These are phyloP conservation scores for Haliclona indistincta DNA, from an alignment of 37 sponge, comb jelly and placozoan genomes.

Conservation along the genomic window DNA sequence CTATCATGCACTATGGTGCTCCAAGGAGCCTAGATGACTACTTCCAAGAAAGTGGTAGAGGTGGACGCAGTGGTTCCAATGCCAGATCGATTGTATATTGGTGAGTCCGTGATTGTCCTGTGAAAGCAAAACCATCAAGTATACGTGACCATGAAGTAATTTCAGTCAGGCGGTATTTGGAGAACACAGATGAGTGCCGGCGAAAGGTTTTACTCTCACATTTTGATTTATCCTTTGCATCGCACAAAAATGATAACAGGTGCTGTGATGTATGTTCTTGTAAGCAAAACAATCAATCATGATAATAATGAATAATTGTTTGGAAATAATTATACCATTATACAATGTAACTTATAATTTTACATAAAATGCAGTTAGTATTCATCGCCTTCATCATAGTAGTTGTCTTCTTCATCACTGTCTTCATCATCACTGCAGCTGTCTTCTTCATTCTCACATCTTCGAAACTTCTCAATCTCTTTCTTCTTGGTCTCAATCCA, in stretches of 20 bases:
- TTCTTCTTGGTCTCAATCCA: not conserved
- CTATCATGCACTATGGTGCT: constrained; percentile 49
- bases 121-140: not conserved
- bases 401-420: too few species aligned
- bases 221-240: constrained; percentile 12
- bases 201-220: not conserved
- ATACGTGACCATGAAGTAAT: constrained; percentile 1
- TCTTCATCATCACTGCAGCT: too few species aligned
- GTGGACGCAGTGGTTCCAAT: constrained; percentile 16
- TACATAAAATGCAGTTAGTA: too few species aligned
- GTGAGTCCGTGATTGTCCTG: constrained; percentile 27
- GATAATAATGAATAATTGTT: too few species aligned
- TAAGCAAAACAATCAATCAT: too few species aligned
- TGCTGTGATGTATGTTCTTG: not conserved
- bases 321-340: too few species aligned
- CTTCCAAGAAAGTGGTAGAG: constrained; percentile 45
- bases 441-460: too few species aligned
- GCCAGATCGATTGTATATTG: constrained; percentile 39
- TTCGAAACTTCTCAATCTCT: not conserved
- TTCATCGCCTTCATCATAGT: too few species aligned
- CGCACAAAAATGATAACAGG: not conserved
- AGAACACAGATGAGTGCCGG: constrained; percentile 5
- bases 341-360: too few species aligned
- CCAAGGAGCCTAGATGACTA: constrained; percentile 42
- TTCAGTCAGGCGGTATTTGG: not conserved